Evolutionary conservation across 2,797 vertebrate species (phyloP), one percentile per base, ranked within the genome.

Genomic region (Tragopan temminckii): DNA sequence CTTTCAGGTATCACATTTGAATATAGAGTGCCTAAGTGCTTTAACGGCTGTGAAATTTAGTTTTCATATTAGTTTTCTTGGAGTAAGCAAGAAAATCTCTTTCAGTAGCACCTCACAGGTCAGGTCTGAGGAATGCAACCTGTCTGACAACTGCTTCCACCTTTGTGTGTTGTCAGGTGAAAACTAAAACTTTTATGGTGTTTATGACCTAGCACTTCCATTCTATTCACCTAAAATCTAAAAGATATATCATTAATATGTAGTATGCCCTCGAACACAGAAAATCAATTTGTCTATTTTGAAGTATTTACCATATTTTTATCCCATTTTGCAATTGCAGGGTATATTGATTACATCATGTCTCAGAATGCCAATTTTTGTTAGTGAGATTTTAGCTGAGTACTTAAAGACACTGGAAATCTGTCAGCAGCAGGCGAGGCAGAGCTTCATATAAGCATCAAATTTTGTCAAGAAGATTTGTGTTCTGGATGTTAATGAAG

Each of bases 401-500:
- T 74, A 27, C 33, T 70, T 61, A 79, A 88, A 89, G 74, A n/a
- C 40, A 25, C 18, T 59, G 43, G 29, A 76, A 91, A 88, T 90
- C 45, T 62, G 7, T 33, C 25, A 5, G 3, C 59, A 68, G 8
- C 45, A 57, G 25, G 11, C 45, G 71, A 80, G 68, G 40, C 12
- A 76, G 16, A 59, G 9, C 19, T 80, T 79, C 61, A 17, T 61
- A 77, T 40, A 90, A 93, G 69, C 68, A 94, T 43, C 7, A 4
- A 10, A 79, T 92, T 89, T 55, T 52, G 45, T 80, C 52, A 75
- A 83, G 58, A 89, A 62, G n/a, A 42, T 62, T 85, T 94, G 63
- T 85, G 14, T 67, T 94, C 79, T 83, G 80, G 77, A 58, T 81
- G 67, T 94, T 89, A 76, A 1, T 38, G 78, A 93, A 87, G 35